Base-by-base conservation (phyloP, 1,140 invertebrate genomes). In the Amyelois transitella region DNA sequence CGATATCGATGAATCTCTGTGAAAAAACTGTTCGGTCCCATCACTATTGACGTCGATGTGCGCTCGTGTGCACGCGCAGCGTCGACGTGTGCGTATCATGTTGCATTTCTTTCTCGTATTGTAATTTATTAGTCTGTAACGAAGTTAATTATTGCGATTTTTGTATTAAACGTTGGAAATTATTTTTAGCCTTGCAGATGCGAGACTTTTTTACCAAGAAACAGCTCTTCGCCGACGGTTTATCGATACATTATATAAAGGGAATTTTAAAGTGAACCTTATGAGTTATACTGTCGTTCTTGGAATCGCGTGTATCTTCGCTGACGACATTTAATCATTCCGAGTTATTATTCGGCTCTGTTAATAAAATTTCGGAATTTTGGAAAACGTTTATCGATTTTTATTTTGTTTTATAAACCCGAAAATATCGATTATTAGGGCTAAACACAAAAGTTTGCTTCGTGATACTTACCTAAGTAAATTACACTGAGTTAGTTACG, bases 141-240 rank as follows among this genome's bases (percentile, higher is more conserved):
- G 72, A 86, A 84, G 81, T 87, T 87, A 87, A 87, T 87, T 87
- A 87, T 86, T 85, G 78, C 79, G 72, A 87, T 87, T 87, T 87
- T 87, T 86, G 84, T 84, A 86, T 87, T 85, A 87, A 87, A 87
- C 81, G 84, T 76, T 86, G 79, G 72, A 86, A 80, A 87, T 85
- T 86, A 87, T 87, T 85, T 87, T 85, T 82, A 85, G 70, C 75
- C 38, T 57, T 57, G 74, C 73, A 78, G 69, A 75, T 69, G 73
- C 60, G 55, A 54, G 52, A 47, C 60, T 66, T 75, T 80, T 81
- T 73, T 82, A 80, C 72, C 66, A 68, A 72, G 81, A 81, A 84
- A 72, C 69, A 65, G 50, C 59, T 47, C 55, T 51, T 21, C 12
- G 48, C 49, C 32, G 60, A 59, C 61, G 52, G 60, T 55, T 47